phyloP scores from a whole-genome alignment of 2,113 vertebrate genomes.

The Mustelus asterias region DNA sequence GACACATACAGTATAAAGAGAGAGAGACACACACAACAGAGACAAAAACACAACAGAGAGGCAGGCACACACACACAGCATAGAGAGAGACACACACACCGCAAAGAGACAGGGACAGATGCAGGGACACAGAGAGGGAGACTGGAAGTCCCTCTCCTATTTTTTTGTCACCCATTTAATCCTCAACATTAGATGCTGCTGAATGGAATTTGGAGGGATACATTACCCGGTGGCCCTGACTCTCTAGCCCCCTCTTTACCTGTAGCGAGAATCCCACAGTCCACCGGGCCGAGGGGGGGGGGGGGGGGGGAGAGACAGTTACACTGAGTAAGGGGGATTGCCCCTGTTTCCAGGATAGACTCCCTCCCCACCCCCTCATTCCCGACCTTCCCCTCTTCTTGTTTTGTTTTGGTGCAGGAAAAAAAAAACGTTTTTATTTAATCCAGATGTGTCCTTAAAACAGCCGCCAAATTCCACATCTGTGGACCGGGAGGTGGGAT shows the following conservation, averaged over 20 bases:
- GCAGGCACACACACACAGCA: not conserved
- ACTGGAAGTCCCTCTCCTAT: not conserved
- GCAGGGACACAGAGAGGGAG: not conserved
- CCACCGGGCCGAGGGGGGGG: not conserved
- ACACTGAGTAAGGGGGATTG: not conserved
- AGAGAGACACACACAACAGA: not conserved
- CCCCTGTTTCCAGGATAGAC: too few species aligned
- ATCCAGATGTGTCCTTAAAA: slow-evolving; percentile 19
- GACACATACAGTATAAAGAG: not conserved
- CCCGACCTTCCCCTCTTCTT: too few species aligned
- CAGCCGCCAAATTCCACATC: slow-evolving; percentile 17
- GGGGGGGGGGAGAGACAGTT: not conserved
- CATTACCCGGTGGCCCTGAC: not conserved
- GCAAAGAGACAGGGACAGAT: not conserved
- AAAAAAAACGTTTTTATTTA: not conserved
- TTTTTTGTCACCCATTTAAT: not conserved
- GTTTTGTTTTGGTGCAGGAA: too few species aligned
- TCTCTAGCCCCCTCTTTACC: not conserved
- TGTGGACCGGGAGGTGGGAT: not conserved
- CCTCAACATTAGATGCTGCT: not conserved
- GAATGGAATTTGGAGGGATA: not conserved
- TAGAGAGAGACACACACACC: not conserved
- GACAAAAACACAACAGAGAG: too few species aligned
- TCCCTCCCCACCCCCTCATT: not conserved
- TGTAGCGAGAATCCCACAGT: not conserved